Conservation (phyloP, 2,113 vertebrate species). For the Riparia riparia region DNA sequence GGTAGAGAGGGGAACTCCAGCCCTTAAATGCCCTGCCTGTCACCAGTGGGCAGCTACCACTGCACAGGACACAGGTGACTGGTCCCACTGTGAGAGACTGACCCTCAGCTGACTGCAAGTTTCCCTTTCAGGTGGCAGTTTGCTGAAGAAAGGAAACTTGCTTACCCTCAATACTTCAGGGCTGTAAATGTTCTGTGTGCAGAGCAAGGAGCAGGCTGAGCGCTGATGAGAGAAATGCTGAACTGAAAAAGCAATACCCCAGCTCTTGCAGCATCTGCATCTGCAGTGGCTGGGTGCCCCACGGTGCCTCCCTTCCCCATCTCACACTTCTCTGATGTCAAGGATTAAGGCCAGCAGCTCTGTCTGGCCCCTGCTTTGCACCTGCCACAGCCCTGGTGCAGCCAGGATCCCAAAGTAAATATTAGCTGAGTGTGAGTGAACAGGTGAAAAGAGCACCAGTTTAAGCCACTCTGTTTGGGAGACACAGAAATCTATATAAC, state of each 20-base stretch:
- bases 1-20: background rate
- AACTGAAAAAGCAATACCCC: background rate
- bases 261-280: background rate
- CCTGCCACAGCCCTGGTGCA: background rate
- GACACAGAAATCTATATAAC: constrained; percentile 2
- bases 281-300: accelerated
- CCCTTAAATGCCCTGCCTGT: background rate
- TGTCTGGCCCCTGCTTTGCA: background rate
- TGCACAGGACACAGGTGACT: background rate
- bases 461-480: constrained; percentile 2
- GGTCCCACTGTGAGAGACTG: background rate
- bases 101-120: background rate
- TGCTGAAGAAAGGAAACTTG: background rate
- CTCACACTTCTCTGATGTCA: accelerated
- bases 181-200: background rate
- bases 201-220: background rate
- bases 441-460: background rate
- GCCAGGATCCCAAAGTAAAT: constrained; percentile 18
- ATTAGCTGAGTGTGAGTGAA: background rate
- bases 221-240: background rate
- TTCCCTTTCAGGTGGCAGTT: background rate
- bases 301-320: accelerated
- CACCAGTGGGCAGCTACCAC: background rate
- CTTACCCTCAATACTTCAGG: background rate
- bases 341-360: background rate